Evolutionary conservation across 2,888 invertebrate species (phyloP), one percentile per base, ranked within the genome.

Genomic region (Protula sp.): DNA sequence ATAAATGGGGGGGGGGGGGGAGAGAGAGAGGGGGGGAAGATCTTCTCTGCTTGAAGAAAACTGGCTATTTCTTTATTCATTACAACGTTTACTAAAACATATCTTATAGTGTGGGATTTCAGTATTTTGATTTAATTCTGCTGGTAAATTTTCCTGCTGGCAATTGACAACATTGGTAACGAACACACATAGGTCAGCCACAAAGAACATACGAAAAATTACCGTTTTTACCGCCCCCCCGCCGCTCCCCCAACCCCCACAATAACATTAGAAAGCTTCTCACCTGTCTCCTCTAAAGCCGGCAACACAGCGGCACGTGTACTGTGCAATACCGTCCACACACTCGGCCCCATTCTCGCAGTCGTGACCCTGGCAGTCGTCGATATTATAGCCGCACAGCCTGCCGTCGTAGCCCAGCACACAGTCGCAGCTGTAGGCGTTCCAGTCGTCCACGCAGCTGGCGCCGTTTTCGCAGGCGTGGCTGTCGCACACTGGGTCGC

Each of bases 391-490:
- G 29, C 57, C 65, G 52, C 67, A 67, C 22, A 26, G 29, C 2
- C 45, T 60, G 4, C 67, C 67, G 22, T 62, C 63, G 52, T 67
- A 78, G 0, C 76, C 78, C 2, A 57, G 38, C 1, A 58, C 50
- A 63, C 79, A 79, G 24, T 66, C 54, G 65, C 79, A 79, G n/a
- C 30, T n/a, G 61, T 71, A 76, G 19, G 65, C 67, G 58, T 74
- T 72, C 68, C 72, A 75, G 53, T 67, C 63, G 24, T 72, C 70
- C 3, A 61, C 38, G 66, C 80, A 80, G 0, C 83, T 85, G 3
- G 87, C 92, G 51, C 84, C 86, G 79, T 89, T 87, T 70, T 83
- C 83, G 81, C 92, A 92, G 77, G 89, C 88, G 68, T 87, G 81
- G 73, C 91, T 93, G 68, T 87, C 85, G 54, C 67, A 69, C 4